Conservation (phyloP, 2,113 vertebrate species). For the Sporophila hypoxantha region DNA sequence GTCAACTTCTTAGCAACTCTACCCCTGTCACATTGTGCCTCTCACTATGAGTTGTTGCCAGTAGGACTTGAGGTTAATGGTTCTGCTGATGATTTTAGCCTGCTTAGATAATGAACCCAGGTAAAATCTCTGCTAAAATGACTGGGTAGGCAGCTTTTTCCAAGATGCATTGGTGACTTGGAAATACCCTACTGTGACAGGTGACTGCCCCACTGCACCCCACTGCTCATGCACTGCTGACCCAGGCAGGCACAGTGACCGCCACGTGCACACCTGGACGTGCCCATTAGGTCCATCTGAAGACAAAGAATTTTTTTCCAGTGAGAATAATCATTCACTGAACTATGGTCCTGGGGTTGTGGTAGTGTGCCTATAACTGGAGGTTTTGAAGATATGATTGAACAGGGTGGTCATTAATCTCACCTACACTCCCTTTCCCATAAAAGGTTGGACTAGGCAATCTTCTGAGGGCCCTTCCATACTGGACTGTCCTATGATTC, state of each 20-base stretch:
- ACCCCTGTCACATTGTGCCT: neutral
- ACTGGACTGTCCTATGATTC: neutral
- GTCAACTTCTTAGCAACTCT: neutral
- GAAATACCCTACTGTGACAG: neutral
- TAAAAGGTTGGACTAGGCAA: neutral
- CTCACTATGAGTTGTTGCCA: neutral
- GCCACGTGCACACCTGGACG: fast-evolving
- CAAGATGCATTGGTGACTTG: neutral
- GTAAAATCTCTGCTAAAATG: neutral
- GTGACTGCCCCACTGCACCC: fast-evolving
- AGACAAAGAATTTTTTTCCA: neutral
- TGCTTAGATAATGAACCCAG: neutral
- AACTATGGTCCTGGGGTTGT: neutral
- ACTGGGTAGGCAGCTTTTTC: neutral
- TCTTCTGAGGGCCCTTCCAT: neutral
- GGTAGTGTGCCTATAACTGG: neutral
- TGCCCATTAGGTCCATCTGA: neutral
- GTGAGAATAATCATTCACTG: neutral
- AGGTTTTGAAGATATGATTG: neutral
- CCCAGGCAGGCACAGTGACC: neutral
- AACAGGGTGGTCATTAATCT: neutral
- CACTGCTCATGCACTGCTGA: neutral
- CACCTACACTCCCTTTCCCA: neutral
- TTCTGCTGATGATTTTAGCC: neutral
- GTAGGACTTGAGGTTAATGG: neutral